A percentile compares a stretch with the other conserved stretches of the same genome.
Conservation (phyloP, 1,140 invertebrate species). For the Drosophila lini region DNA sequence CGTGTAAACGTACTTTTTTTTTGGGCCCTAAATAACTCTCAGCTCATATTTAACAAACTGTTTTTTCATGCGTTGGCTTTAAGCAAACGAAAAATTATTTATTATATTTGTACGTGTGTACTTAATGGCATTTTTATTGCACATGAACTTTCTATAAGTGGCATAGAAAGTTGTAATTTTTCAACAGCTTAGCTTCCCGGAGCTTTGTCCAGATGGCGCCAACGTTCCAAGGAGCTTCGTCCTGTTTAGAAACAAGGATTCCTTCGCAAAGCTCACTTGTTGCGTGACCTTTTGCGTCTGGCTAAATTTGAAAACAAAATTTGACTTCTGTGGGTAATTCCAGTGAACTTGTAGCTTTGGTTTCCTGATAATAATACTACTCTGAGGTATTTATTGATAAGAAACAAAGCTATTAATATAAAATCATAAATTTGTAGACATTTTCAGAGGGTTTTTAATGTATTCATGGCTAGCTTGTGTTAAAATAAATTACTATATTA, state of each 20-base stretch:
- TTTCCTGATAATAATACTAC: not conserved
- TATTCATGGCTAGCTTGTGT: not conserved
- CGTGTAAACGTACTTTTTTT: constrained; percentile 14
- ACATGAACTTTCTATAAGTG: constrained; percentile 40
- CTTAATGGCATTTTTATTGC: constrained; percentile 43
- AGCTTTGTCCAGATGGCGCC: constrained; percentile 60
- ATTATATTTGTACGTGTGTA: constrained; percentile 26
- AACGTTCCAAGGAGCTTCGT: constrained; percentile 33
- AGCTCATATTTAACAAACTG: constrained; percentile 45
- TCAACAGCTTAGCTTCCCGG: constrained; percentile 14
- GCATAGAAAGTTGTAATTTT: constrained; percentile 27
- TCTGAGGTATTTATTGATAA: constrained; percentile 8
- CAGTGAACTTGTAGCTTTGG: constrained; percentile 1
- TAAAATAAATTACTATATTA: not conserved
- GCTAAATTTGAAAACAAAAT: not conserved
- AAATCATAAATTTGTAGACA: not conserved
- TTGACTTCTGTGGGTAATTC: constrained; percentile 5
- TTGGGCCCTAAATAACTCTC: constrained; percentile 5
- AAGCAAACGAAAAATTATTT: constrained; percentile 29
- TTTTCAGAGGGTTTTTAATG: not conserved
- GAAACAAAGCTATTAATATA: not conserved
- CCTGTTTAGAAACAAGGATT: constrained; percentile 41
- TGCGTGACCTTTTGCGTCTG: constrained; percentile 20
- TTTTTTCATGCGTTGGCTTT: constrained; percentile 39
- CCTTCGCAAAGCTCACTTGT: constrained; percentile 55